phyloP scores from a whole-genome alignment of 2,113 vertebrate genomes.

The Austrofundulus limnaeus region DNA sequence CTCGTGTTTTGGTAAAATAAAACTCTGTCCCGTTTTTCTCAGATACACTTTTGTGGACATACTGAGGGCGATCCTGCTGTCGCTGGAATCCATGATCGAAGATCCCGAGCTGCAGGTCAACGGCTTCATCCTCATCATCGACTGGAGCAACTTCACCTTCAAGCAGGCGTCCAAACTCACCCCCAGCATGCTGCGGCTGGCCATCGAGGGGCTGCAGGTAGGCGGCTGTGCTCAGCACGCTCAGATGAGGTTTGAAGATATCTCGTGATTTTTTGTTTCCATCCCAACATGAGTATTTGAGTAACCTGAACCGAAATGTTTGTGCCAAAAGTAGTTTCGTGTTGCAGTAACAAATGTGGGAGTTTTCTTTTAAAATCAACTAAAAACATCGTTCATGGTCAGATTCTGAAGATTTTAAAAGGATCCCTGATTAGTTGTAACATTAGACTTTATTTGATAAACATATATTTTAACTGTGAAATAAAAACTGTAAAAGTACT shows the following conservation, averaged over 20 bases:
- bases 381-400: too few species aligned
- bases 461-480: too few species aligned
- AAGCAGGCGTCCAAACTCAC: slow-evolving; percentile 98
- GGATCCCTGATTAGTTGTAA: too few species aligned
- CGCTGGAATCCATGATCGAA: slow-evolving; percentile 97
- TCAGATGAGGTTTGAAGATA: not conserved
- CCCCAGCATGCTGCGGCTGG: slow-evolving; percentile 95
- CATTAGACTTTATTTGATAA: too few species aligned
- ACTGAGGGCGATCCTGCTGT: slow-evolving; percentile 94
- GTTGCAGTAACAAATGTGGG: too few species aligned
- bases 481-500: too few species aligned
- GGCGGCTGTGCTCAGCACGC: not conserved
- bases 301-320: too few species aligned
- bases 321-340: too few species aligned
- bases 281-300: too few species aligned
- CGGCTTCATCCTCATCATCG: slow-evolving; percentile 98
- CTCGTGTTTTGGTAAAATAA: not conserved
- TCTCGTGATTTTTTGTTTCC: not conserved
- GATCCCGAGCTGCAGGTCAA: slow-evolving; percentile 97
- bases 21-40: not conserved
- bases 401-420: too few species aligned
- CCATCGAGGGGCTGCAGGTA: slow-evolving; percentile 98
- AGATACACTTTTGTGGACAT: slow-evolving; percentile 99
- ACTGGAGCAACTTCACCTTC: slow-evolving; percentile 99
- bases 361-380: too few species aligned